A percentile compares a stretch with the other conserved stretches of the same genome.
These are phyloP conservation scores for Scarus forsteni DNA, from an alignment of 2,797 vertebrate species.

Conservation along the genomic window DNA sequence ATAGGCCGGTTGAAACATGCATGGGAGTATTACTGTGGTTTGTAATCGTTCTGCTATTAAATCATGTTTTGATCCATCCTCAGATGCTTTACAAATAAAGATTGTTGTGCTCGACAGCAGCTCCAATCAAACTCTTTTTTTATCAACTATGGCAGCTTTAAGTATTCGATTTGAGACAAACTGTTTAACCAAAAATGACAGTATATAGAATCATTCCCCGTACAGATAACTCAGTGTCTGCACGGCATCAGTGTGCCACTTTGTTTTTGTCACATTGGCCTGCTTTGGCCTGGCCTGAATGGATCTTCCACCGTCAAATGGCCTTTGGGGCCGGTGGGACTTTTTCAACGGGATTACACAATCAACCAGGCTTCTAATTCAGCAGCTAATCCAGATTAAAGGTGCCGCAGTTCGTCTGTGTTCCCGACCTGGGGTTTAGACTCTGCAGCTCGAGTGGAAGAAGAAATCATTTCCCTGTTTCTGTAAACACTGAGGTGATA, in stretches of 20 bases:
- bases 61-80: too few relatives aligned
- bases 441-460: slow-evolving; percentile 22
- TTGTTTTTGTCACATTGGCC: background rate
- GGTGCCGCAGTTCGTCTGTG: slow-evolving; percentile 51
- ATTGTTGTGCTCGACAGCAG: too few relatives aligned
- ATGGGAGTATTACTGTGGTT: too few relatives aligned
- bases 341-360: slow-evolving; percentile 64
- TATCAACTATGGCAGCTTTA: background rate
- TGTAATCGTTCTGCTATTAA: too few relatives aligned
- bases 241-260: background rate
- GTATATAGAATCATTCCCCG: background rate
- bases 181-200: background rate
- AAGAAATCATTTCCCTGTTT: slow-evolving; percentile 22
- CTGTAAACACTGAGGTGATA: background rate
- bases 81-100: too few relatives aligned
- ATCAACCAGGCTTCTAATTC: slow-evolving; percentile 66
- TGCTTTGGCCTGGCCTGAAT: slow-evolving; percentile 9
- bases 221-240: background rate
- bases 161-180: background rate
- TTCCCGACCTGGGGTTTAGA: slow-evolving; percentile 47
- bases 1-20: too few relatives aligned
- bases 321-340: slow-evolving; percentile 23
- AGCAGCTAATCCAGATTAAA: slow-evolving; percentile 76
- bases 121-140: too few relatives aligned
- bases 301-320: slow-evolving; percentile 35